A percentile compares a stretch with the other conserved stretches of the same genome.
Evolutionary conservation across 2,797 vertebrate genomes (phyloP).

Genomic region (Bradypodion ventrale): DNA sequence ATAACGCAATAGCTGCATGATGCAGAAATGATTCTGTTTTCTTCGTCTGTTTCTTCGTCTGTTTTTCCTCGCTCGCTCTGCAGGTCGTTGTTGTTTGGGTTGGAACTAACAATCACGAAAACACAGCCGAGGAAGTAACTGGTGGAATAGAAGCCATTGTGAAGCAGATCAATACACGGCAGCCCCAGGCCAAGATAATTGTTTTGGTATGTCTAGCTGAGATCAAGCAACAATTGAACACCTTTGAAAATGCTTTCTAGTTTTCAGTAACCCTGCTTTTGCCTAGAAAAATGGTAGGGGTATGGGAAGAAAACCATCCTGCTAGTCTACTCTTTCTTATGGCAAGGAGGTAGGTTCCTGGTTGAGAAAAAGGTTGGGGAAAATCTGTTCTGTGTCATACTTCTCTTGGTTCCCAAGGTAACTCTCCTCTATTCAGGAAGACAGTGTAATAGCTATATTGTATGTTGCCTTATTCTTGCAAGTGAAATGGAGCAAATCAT

Average conservation of each 20-base stretch:
- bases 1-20: background rate
- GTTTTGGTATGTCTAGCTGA: conserved; percentile 83
- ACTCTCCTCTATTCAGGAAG: background rate
- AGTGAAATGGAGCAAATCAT: background rate
- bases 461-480: background rate
- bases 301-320: background rate
- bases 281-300: background rate
- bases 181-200: conserved; percentile 92
- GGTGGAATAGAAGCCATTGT: conserved; percentile 91
- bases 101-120: conserved; percentile 94
- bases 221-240: rapidly evolving
- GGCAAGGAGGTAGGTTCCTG: background rate
- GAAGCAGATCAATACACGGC: conserved; percentile 83
- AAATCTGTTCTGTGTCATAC: background rate
- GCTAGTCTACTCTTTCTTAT: background rate
- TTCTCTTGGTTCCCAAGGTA: background rate
- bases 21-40: background rate
- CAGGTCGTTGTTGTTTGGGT: conserved; percentile 97
- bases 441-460: too few species aligned
- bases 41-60: conserved; percentile 7
- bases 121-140: conserved; percentile 92
- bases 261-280: background rate
- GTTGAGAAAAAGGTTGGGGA: background rate
- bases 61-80: background rate
- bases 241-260: rapidly evolving